phyloP scores from a whole-genome alignment of 2,797 vertebrate genomes.

The Brachyrhaphis roseni region DNA sequence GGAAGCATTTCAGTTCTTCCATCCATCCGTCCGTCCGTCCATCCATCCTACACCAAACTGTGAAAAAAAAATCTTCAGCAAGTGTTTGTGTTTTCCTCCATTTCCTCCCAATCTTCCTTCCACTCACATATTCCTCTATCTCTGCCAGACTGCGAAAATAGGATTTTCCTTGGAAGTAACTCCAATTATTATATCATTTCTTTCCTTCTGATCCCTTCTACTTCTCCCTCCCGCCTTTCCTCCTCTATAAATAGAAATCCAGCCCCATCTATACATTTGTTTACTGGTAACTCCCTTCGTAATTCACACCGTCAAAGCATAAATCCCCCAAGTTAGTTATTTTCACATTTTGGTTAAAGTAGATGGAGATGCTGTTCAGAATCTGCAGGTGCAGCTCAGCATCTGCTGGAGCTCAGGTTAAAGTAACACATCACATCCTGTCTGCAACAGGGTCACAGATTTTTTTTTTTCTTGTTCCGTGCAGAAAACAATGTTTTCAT shows the following conservation, averaged over 20 bases:
- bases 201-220: conserved; percentile 12
- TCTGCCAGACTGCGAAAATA: conserved; percentile 65
- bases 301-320: conserved; percentile 44
- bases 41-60: conserved; percentile 37
- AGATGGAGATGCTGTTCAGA: conserved; percentile 32
- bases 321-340: conserved; percentile 47
- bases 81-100: conserved; percentile 47
- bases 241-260: conserved; percentile 51
- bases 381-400: conserved; percentile 27
- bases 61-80: conserved; percentile 53
- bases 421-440: conserved; percentile 14
- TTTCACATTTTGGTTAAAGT: conserved; percentile 38
- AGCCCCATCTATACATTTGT: conserved; percentile 44
- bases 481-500: conserved; percentile 10
- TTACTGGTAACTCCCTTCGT: conserved; percentile 26
- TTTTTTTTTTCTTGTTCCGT: conserved; percentile 7
- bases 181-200: conserved; percentile 63
- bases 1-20: conserved; percentile 45
- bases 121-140: conserved; percentile 58
- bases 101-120: conserved; percentile 53
- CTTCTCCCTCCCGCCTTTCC: conserved; percentile 6
- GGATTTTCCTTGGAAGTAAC: conserved; percentile 69
- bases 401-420: conserved; percentile 21
- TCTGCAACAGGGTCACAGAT: conserved; percentile 16
- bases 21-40: conserved; percentile 26